These are phyloP conservation scores for Eulacestoma nigropectus DNA, from an alignment of 2,113 vertebrate genomes.

Conservation along the genomic window DNA sequence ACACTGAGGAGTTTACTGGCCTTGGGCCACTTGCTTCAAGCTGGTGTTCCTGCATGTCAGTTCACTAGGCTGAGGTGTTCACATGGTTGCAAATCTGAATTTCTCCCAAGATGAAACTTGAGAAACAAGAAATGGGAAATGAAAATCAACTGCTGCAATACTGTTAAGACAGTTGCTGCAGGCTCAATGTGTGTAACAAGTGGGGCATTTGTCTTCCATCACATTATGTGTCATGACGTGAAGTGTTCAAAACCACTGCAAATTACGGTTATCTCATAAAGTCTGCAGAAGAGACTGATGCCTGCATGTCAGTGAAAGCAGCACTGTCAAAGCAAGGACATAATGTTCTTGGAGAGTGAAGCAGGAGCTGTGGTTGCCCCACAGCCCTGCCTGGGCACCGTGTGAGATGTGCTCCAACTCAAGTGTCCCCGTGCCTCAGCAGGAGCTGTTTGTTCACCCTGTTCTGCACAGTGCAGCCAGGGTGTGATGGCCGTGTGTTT, in stretches of 20 bases:
- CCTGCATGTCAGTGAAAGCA: rapidly evolving
- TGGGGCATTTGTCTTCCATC: rapidly evolving
- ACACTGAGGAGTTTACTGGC: background rate
- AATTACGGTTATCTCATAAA: rapidly evolving
- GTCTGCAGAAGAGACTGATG: rapidly evolving
- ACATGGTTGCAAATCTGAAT: rapidly evolving
- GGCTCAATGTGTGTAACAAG: rapidly evolving
- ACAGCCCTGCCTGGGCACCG: rapidly evolving
- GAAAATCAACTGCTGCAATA: rapidly evolving
- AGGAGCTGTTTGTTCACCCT: rapidly evolving
- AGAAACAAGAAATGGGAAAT: rapidly evolving
- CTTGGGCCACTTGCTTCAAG: background rate
- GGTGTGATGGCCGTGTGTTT: rapidly evolving
- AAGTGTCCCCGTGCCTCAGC: rapidly evolving
- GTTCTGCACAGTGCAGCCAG: rapidly evolving
- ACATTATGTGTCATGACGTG: rapidly evolving
- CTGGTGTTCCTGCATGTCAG: rapidly evolving
- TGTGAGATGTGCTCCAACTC: rapidly evolving
- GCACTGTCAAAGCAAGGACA: rapidly evolving
- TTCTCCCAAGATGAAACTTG: rapidly evolving
- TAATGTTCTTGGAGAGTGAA: rapidly evolving
- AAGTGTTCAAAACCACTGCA: rapidly evolving
- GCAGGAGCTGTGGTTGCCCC: rapidly evolving
- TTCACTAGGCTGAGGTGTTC: rapidly evolving
- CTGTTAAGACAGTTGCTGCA: rapidly evolving